These are phyloP conservation scores for Amyelois transitella DNA, from an alignment of 1,140 invertebrate genomes.

Conservation along the genomic window DNA sequence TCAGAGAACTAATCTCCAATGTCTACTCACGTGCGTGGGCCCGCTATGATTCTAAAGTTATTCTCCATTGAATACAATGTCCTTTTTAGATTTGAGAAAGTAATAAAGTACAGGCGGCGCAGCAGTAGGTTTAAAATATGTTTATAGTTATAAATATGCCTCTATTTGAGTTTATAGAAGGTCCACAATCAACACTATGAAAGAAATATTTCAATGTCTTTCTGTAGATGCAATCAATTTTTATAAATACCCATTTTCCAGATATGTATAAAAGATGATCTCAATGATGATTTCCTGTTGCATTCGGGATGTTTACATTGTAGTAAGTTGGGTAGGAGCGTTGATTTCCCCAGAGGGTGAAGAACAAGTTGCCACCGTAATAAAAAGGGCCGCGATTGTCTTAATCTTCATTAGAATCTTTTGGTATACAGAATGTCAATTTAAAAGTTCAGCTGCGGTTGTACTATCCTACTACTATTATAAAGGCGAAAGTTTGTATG, in stretches of 20 bases:
- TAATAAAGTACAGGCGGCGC: background rate
- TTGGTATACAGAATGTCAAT: conserved; percentile 17
- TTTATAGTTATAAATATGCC: background rate
- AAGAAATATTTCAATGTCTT: too few relatives aligned
- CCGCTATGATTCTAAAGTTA: conserved; percentile 3
- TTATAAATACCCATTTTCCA: too few relatives aligned
- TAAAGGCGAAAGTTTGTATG: background rate
- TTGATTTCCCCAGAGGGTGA: conserved; percentile 40
- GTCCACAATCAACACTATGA: too few relatives aligned
- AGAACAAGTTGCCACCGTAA: conserved; percentile 30
- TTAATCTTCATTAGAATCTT: conserved; percentile 54
- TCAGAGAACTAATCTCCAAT: conserved; percentile 51
- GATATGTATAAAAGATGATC: too few relatives aligned
- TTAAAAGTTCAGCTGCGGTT: background rate
- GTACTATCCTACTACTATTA: too few relatives aligned
- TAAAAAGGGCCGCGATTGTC: conserved; percentile 15
- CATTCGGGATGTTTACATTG: too few relatives aligned
- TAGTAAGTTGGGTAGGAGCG: too few relatives aligned
- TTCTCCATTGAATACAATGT: conserved; percentile 38
- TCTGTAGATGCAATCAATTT: too few relatives aligned
- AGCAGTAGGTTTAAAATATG: background rate
- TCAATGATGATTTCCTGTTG: too few relatives aligned
- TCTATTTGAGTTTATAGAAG: background rate
- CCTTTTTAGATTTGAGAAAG: conserved; percentile 32
- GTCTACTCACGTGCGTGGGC: conserved; percentile 57